Base-by-base conservation (phyloP, 2,888 invertebrate genomes). In the Leuctra nigra region DNA sequence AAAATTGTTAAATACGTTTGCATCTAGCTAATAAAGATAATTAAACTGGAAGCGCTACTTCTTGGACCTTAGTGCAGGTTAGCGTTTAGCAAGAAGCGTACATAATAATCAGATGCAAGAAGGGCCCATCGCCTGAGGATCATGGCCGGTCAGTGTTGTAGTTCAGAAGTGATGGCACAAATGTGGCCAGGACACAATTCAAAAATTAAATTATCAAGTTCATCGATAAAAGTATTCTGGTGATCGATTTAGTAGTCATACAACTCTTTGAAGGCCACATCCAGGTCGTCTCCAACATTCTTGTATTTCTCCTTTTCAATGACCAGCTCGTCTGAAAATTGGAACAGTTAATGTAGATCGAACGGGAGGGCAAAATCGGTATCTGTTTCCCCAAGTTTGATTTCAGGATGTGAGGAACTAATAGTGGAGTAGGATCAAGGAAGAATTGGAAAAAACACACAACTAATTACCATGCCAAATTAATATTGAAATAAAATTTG, bases 261-360 rank as follows among this genome's bases (percentile, higher is more conserved):
- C 69, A 82, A 73, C 74, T 94, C 93, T 78, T 95, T 93, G 82
- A 98, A 97, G 73, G 98, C 98, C 74, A 91, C 91, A 80, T 99
- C 98, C 84, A 99, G 84, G 78, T 98, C 98, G 85, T 98, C 98
- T 82, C 96, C 96, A 82, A 99, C 97, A 80, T 91, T 89, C 86
- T 97, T 98, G 94, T 96, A 98, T 76, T 95, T 94, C 82, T 98
- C 97, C 85, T 98, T 99, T 78, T 92, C 92, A 75, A 89, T 86
- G 71, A 93, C 91, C 74, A 93, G 86, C 75, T 93, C 92, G 85
- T 93, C 93, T 93, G 83, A 66, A 79, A n/a, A 38, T 25, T 33
- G 33, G 22, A 36, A 20, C 23, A 36, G 53, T 1, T 41, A 7
- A 46, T 22, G 24, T 35, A 18, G n/a, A 23, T 52, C 35, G 14